phyloP scores from a whole-genome alignment of 2,888 invertebrate species.

The Apamea monoglypha region DNA sequence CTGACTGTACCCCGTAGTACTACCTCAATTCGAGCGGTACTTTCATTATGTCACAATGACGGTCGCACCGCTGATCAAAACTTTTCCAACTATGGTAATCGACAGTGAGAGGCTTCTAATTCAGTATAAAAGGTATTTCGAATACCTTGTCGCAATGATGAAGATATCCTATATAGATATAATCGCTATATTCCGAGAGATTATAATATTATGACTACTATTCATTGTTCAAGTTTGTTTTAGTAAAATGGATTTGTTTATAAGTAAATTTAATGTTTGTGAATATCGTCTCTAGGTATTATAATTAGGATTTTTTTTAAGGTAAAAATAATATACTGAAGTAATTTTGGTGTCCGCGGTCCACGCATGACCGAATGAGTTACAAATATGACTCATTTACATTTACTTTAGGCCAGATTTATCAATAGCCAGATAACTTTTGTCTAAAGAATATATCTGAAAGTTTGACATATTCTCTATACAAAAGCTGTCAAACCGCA shows the following conservation, averaged over 20 bases:
- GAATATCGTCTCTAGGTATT: not conserved
- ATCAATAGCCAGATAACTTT: too few species aligned
- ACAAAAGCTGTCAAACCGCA: too few species aligned
- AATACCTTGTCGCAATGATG: not conserved
- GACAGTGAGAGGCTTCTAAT: not conserved
- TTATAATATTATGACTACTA: not conserved
- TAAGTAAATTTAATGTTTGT: not conserved
- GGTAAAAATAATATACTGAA: not conserved
- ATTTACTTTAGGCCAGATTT: not conserved
- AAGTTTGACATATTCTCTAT: too few species aligned
- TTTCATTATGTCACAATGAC: not conserved
- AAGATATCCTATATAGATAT: not conserved
- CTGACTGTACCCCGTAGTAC: not conserved
- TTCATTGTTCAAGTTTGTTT: not conserved
- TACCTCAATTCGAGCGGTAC: not conserved
- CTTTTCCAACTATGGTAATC: constrained; percentile 5
- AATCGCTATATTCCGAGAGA: too few species aligned
- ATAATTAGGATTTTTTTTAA: not conserved
- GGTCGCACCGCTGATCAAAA: constrained; percentile 6
- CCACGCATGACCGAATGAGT: not conserved
- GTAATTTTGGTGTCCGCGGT: not conserved
- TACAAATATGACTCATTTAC: not conserved
- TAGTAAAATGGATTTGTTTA: not conserved
- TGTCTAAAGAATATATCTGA: too few species aligned
- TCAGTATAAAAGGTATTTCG: not conserved